Base-by-base conservation (phyloP, 2,797 vertebrate species). In the Hoplostethus atlanticus region DNA sequence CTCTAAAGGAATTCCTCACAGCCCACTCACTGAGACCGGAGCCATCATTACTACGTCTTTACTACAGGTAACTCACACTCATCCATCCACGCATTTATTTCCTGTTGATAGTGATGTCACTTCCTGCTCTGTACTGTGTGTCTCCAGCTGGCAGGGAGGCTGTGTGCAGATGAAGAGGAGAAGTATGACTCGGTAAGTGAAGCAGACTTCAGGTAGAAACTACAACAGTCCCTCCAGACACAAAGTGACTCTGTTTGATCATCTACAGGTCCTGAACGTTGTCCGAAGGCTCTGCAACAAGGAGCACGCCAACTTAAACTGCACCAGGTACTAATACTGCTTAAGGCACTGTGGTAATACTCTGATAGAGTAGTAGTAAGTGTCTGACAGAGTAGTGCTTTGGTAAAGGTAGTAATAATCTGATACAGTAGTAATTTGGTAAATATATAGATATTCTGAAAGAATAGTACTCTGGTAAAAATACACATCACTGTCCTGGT, bases 201-300 rank as follows among this genome's bases (percentile, higher is more conserved):
- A n/a, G 1, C 50, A 31, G 25, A 61, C 6, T 0, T 3, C n/a
- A 2, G 7, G 11, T 3, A 15, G 9, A 64, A 13, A n/a, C 15
- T 21, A 3, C 10, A 5, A 55, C 50, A 2, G 0, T 65, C n/a
- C 6, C 17, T 0, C 1, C 2, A 4, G 12, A 47, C 6, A 40
- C 4, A 10, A 0, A 10, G 11, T 11, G 17, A 62, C 17, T 54
- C 0, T 61, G 11, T 68, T 21, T 65, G 50, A 28, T 15, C 36
- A 36, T 61, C 44, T 53, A 9, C 1, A 94, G 92, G 89, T 94
- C 71, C 77, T 94, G 78, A 93, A 93, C 46, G 68, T 91, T 67
- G 71, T 93, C 72, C 82, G 89, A 56, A 79, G 91, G 65, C 85
- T 93, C 48, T 91, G 92, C 58, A 94, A 94, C 81, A 93, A 92